Evolutionary conservation across 2,888 invertebrate species (phyloP).

Genomic region (Caradrina clavipalpis): DNA sequence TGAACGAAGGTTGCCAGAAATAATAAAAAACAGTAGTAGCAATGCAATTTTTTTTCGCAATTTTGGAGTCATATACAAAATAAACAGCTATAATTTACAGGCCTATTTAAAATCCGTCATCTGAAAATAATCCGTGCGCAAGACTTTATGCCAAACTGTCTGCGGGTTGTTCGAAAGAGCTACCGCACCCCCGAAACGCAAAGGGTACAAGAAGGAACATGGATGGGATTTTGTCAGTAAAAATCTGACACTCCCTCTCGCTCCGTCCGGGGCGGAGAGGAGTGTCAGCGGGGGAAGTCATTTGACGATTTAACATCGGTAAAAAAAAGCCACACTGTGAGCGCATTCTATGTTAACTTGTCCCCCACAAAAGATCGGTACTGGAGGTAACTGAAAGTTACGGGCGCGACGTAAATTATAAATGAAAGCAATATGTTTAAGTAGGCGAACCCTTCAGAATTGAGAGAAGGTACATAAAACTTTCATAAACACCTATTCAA

Average conservation of each 20-base stretch:
- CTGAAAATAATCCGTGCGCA: constrained; percentile 12
- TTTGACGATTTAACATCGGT: too few relatives aligned
- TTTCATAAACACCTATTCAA: constrained; percentile 60
- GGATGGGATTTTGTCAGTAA: too few relatives aligned
- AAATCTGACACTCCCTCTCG: too few relatives aligned
- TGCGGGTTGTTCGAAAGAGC: too few relatives aligned
- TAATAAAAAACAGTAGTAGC: not conserved
- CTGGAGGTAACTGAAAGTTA: constrained; percentile 55
- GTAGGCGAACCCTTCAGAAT: constrained; percentile 54
- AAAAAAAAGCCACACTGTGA: constrained; percentile 21
- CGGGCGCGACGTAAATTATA: constrained; percentile 63
- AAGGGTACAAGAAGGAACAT: too few relatives aligned
- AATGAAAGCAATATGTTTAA: constrained; percentile 69
- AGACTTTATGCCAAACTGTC: constrained; percentile 15
- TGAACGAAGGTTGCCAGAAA: not conserved
- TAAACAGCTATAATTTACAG: not conserved
- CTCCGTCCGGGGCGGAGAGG: too few relatives aligned
- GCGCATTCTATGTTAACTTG: constrained; percentile 42
- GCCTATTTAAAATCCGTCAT: constrained; percentile 12
- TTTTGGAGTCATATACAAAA: constrained; percentile 24
- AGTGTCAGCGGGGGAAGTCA: too few relatives aligned
- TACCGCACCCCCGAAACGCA: too few relatives aligned
- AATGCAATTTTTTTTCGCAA: not conserved
- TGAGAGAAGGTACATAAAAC: constrained; percentile 55
- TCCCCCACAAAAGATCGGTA: constrained; percentile 50